Evolutionary conservation across 2,797 vertebrate genomes (phyloP).

Genomic region (Pseudochirops cupreus): DNA sequence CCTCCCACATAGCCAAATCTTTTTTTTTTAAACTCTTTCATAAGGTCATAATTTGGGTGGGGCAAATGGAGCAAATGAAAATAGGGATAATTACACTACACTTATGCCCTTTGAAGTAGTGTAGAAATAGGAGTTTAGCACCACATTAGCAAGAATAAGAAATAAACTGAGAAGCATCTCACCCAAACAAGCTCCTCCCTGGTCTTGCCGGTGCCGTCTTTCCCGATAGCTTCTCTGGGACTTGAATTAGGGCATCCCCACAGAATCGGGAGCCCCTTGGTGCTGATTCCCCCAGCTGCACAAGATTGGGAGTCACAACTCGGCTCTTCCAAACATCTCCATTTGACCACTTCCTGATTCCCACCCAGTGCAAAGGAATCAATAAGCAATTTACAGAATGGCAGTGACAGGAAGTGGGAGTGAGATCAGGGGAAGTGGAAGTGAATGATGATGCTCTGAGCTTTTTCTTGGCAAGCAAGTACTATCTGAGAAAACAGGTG

Average conservation of each 20-base stretch:
- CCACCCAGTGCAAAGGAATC: constrained; percentile 83
- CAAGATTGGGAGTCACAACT: neutral
- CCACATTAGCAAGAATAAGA: neutral
- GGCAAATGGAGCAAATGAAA: neutral
- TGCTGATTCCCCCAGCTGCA: neutral
- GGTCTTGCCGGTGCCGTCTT: neutral
- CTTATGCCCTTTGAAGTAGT: neutral
- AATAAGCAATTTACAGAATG: constrained; percentile 87
- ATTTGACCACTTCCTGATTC: constrained; percentile 79
- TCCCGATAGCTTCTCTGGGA: neutral
- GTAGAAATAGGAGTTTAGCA: neutral
- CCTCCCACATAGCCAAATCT: neutral
- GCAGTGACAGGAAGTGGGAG: constrained; percentile 64
- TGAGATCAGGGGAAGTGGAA: constrained; percentile 28
- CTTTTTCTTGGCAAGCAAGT: constrained; percentile 81
- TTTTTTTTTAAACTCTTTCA: neutral
- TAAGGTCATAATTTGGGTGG: neutral
- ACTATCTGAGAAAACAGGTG: constrained; percentile 85
- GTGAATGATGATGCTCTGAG: constrained; percentile 84
- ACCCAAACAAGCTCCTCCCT: neutral
- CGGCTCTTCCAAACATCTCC: constrained; percentile 48
- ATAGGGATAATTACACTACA: neutral
- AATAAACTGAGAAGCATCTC: neutral
- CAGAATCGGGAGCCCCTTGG: neutral
- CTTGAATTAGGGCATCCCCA: neutral